Base-by-base conservation (phyloP, 2,888 invertebrate genomes). In the Epiblema foenella region DNA sequence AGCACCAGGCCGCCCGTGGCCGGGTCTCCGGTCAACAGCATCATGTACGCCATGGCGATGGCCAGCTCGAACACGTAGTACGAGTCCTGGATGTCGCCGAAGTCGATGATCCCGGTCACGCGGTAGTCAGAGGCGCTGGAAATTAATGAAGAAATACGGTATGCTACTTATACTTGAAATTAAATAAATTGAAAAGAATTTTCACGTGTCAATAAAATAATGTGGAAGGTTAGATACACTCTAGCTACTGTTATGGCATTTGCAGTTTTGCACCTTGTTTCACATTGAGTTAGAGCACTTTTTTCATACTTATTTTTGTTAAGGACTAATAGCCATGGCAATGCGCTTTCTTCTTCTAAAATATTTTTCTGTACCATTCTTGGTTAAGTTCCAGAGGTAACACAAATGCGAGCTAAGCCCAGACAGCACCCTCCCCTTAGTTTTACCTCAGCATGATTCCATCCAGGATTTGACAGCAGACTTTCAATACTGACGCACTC, bases 41-140 rank as follows among this genome's bases (percentile, higher is more conserved):
- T 96, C 94, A 96, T 95, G 87, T 98, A 98, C 18, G 96, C 95
- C 89, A 97, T 95, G 1, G 96, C 91, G 73, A 98, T 95, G 1
- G 98, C 97, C 72, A 98, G 84, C 85, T 99, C 98, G 85, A 97
- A 98, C 52, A 98, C 89, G 74, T 95, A 94, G 81, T 95, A 96
- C 0, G 96, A 95, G 69, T 94, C 90, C 74, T 96, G 96, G 24
- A 95, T 94, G 86, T 98, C 98, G 0, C 98, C 98, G 83, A 98
- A 98, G 90, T 99, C 98, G 15, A 99, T 94, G 63, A 98, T 90
- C 0, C 96, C 97, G 1, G 92, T 87, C 10, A 98, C 92, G 63
- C 91, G 89, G 88, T 95, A 95, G 37, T 94, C 94, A 0, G 89
- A 85, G 51, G 91, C 83, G 51, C 89, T 90, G 77, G 18, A 39